These are phyloP conservation scores for Scaptomyza flava DNA, from an alignment of 2,888 invertebrate species.

Conservation along the genomic window DNA sequence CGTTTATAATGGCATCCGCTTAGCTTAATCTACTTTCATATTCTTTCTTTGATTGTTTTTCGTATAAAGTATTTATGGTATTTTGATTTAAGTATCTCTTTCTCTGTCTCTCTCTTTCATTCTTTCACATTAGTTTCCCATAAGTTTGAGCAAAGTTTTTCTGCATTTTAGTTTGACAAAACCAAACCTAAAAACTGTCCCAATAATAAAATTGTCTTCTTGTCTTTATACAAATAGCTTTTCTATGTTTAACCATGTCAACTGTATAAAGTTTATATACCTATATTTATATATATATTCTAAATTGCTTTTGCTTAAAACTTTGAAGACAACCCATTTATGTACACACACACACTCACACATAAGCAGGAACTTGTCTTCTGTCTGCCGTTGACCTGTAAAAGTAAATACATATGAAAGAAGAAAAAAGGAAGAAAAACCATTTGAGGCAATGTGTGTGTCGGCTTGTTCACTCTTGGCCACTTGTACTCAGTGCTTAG, in stretches of 20 bases:
- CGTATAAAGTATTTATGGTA: slow-evolving; percentile 6
- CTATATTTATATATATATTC: slow-evolving; percentile 14
- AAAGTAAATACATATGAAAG: not conserved
- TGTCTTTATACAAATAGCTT: slow-evolving; percentile 19
- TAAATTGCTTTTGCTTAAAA: slow-evolving; percentile 36
- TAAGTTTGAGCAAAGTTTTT: slow-evolving; percentile 9
- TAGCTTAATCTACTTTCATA: slow-evolving; percentile 8
- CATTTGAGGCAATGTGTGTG: slow-evolving; percentile 5
- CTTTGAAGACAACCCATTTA: slow-evolving; percentile 48
- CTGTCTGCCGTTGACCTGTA: slow-evolving; percentile 42
- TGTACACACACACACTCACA: not conserved
- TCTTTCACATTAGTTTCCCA: slow-evolving; percentile 7
- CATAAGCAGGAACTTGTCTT: not conserved
- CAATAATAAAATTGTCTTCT: slow-evolving; percentile 1
- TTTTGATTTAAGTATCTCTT: not conserved
- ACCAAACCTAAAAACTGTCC: not conserved
- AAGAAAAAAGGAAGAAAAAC: not conserved
- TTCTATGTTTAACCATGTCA: slow-evolving; percentile 15
- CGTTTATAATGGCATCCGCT: slow-evolving; percentile 4
- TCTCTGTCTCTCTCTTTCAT: too few species aligned
- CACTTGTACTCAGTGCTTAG: slow-evolving; percentile 31
- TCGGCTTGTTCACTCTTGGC: slow-evolving; percentile 14
- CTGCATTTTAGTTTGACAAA: not conserved
- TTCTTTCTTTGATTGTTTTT: slow-evolving; percentile 11
- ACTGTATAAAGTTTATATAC: not conserved